Evolutionary conservation across 2,888 invertebrate species (phyloP).

Genomic region (Nasonovia ribisnigri): DNA sequence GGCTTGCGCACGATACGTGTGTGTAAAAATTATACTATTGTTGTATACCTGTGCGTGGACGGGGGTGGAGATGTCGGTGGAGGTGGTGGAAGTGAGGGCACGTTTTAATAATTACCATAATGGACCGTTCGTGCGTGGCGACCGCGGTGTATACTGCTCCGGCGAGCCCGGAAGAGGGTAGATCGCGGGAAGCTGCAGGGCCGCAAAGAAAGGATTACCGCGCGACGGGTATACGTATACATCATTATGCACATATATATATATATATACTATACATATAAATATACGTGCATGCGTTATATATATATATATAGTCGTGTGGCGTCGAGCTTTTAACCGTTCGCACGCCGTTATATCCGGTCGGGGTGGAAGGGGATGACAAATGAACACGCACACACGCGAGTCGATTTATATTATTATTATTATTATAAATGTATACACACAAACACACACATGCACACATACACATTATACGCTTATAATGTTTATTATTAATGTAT

Average conservation of each 20-base stretch:
- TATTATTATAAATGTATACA: neutral
- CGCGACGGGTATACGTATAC: neutral
- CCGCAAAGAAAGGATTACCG: conserved; percentile 48
- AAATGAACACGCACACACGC: conserved; percentile 33
- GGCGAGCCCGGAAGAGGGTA: neutral
- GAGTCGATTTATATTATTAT: conserved; percentile 28
- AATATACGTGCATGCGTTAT: neutral
- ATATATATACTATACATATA: neutral
- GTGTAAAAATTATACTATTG: neutral
- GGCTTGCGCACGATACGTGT: neutral
- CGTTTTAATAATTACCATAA: conserved; percentile 47
- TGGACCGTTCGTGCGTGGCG: conserved; percentile 20
- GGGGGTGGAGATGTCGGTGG: neutral
- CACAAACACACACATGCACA: neutral
- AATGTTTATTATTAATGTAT: neutral
- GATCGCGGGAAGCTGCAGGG: neutral
- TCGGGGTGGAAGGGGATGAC: conserved; percentile 16
- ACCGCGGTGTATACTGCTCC: conserved; percentile 4
- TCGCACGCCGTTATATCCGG: neutral
- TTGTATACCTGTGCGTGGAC: neutral
- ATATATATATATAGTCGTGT: neutral
- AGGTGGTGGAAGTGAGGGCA: neutral
- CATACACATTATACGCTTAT: neutral
- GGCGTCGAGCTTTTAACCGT: conserved; percentile 14
- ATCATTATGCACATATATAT: neutral